Conservation (phyloP, 1,140 invertebrate species). For the Stegodyphus mimosarum region DNA sequence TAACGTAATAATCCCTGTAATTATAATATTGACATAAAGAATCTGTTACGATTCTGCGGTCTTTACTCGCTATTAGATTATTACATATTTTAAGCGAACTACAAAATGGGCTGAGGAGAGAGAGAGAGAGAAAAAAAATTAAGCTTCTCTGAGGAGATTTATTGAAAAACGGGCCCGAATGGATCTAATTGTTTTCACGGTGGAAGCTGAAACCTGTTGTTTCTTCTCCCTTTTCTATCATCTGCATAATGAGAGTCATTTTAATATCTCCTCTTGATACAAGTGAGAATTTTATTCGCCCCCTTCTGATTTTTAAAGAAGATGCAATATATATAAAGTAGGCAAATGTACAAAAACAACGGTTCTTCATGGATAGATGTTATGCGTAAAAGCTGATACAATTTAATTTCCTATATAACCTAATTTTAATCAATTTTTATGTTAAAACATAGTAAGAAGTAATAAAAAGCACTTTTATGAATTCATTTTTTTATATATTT, state of each 20-base stretch:
- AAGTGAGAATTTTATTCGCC: too few species aligned
- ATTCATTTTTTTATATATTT: too few species aligned
- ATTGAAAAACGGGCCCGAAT: conserved; percentile 44
- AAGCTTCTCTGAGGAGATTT: conserved; percentile 45
- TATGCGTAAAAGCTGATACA: too few species aligned
- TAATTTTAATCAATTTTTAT: too few species aligned
- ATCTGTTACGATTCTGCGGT: conserved; percentile 58
- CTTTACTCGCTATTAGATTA: conserved; percentile 57
- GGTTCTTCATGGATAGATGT: too few species aligned
- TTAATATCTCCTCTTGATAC: background rate
- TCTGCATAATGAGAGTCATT: background rate
- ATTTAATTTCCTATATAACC: too few species aligned
- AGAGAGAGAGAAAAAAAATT: background rate
- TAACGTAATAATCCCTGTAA: conserved; percentile 60
- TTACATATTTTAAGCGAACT: conserved; percentile 54
- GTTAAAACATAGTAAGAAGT: too few species aligned
- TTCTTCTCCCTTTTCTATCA: background rate
- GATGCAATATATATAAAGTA: too few species aligned
- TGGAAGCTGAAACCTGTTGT: conserved; percentile 55
- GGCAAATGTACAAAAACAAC: too few species aligned
- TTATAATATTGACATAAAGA: conserved; percentile 61
- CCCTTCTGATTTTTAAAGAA: too few species aligned
- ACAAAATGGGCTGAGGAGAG: conserved; percentile 46
- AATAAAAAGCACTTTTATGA: too few species aligned
- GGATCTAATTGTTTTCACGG: conserved; percentile 55